Percentiles rank a stretch among this genome's conserved stretches.
phyloP scores from a whole-genome alignment of 2,888 invertebrate genomes.

The Drosophila subsilvestris region DNA sequence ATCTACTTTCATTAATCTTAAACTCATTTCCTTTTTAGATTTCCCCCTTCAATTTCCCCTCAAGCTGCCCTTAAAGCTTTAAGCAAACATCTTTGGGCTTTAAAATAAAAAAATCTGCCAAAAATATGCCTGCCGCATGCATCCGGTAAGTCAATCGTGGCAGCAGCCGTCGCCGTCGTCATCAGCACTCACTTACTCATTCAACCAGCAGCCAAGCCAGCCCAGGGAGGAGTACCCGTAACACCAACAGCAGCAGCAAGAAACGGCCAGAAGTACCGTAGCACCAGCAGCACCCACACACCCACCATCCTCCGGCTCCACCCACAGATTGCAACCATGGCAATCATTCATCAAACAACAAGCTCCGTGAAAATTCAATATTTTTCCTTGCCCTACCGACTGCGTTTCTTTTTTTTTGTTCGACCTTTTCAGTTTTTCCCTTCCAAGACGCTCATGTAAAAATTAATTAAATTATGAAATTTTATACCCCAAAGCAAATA shows the following conservation, averaged over 20 bases:
- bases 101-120: constrained; percentile 6
- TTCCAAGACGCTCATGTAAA: constrained; percentile 58
- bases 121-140: constrained; percentile 6
- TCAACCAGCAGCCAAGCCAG: neutral
- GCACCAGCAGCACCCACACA: constrained; percentile 2
- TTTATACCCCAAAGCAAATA: constrained; percentile 78
- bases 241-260: too few species aligned
- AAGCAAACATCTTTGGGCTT: constrained; percentile 2
- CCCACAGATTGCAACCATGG: constrained; percentile 66
- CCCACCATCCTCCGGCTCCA: constrained; percentile 10
- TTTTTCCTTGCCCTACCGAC: constrained; percentile 43
- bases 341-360: constrained; percentile 73
- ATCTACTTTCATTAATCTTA: constrained; percentile 18
- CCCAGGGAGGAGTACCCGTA: neutral
- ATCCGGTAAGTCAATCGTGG: constrained; percentile 20
- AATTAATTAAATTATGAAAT: constrained; percentile 79
- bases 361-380: constrained; percentile 69
- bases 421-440: neutral
- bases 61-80: neutral
- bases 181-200: constrained; percentile 19
- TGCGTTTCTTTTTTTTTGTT: neutral
- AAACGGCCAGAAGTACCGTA: neutral
- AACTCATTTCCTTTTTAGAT: constrained; percentile 4
- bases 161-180: constrained; percentile 7
- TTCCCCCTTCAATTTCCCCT: neutral